Conservation (phyloP, 2,113 vertebrate species). For the Artemisiospiza belli region DNA sequence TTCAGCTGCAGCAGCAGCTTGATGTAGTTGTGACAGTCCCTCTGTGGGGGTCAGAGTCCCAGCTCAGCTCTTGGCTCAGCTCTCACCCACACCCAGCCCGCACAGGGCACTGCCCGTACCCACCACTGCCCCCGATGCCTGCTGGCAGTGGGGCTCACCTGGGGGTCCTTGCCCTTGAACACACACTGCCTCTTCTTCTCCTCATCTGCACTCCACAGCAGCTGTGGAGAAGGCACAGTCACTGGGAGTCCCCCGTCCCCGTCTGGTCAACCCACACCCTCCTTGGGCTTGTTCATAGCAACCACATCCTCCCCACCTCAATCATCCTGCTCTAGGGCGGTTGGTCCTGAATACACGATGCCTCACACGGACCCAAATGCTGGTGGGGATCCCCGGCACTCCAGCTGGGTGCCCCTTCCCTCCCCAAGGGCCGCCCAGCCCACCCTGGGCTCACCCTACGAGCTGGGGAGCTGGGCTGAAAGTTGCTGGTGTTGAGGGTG, state of each 20-base stretch:
- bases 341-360: rapidly evolving
- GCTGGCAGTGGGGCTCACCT: slow-evolving; percentile 73
- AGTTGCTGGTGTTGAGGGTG: slow-evolving; percentile 78
- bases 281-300: rapidly evolving
- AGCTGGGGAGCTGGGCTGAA: slow-evolving; percentile 56
- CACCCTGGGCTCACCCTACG: slow-evolving; percentile 76
- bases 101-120: not conserved
- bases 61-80: not conserved
- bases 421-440: not conserved
- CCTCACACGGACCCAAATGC: not conserved
- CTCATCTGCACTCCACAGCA: slow-evolving; percentile 86
- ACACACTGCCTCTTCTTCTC: slow-evolving; percentile 88
- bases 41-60: slow-evolving; percentile 66
- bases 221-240: slow-evolving; percentile 64
- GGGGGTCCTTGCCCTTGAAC: slow-evolving; percentile 94
- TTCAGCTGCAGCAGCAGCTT: slow-evolving; percentile 92
- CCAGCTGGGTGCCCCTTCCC: not conserved
- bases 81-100: rapidly evolving
- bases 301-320: not conserved
- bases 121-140: rapidly evolving
- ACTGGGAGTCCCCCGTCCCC: rapidly evolving
- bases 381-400: not conserved
- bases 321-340: not conserved
- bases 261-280: not conserved
- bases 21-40: slow-evolving; percentile 97